A percentile compares a stretch with the other conserved stretches of the same genome.
These are phyloP conservation scores for Pteronotus mesoamericanus DNA, from an alignment of 2,797 vertebrate species.

Conservation along the genomic window DNA sequence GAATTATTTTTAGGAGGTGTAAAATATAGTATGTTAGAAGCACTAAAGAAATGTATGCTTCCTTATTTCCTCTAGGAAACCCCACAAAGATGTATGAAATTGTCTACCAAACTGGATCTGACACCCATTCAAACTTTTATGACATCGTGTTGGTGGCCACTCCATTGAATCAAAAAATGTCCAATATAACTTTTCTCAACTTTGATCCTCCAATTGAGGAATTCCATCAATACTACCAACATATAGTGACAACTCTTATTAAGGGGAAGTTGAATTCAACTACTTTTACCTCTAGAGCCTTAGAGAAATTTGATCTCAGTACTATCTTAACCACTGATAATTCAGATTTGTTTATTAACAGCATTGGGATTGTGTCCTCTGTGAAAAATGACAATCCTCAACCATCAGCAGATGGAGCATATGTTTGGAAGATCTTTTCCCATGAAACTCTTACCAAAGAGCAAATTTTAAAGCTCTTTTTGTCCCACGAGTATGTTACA, in stretches of 20 bases:
- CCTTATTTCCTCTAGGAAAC: slow-evolving; percentile 74
- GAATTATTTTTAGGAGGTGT: slow-evolving; percentile 19
- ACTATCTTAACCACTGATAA: slow-evolving; percentile 86
- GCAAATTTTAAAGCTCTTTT: slow-evolving; percentile 87
- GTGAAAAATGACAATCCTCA: slow-evolving; percentile 62
- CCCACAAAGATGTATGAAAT: slow-evolving; percentile 85
- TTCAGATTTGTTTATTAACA: slow-evolving; percentile 83
- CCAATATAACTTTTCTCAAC: slow-evolving; percentile 89
- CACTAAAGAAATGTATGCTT: slow-evolving; percentile 21
- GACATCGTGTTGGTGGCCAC: slow-evolving; percentile 92
- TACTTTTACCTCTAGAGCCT: slow-evolving; percentile 83
- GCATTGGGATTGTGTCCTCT: slow-evolving; percentile 82
- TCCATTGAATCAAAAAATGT: slow-evolving; percentile 86
- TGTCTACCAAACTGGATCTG: slow-evolving; percentile 84
- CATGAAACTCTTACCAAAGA: slow-evolving; percentile 81
- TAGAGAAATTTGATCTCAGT: slow-evolving; percentile 77
- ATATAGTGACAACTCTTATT: slow-evolving; percentile 88
- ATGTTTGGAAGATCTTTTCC: slow-evolving; percentile 93
- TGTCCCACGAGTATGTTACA: slow-evolving; percentile 84
- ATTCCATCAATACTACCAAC: slow-evolving; percentile 86
- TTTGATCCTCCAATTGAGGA: slow-evolving; percentile 87
- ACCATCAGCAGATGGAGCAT: neutral
- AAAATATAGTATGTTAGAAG: slow-evolving; percentile 23
- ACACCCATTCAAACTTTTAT: slow-evolving; percentile 84
- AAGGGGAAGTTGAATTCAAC: slow-evolving; percentile 90